These are phyloP conservation scores for Amphipoea lucens DNA, from an alignment of 2,888 invertebrate species.

Conservation along the genomic window DNA sequence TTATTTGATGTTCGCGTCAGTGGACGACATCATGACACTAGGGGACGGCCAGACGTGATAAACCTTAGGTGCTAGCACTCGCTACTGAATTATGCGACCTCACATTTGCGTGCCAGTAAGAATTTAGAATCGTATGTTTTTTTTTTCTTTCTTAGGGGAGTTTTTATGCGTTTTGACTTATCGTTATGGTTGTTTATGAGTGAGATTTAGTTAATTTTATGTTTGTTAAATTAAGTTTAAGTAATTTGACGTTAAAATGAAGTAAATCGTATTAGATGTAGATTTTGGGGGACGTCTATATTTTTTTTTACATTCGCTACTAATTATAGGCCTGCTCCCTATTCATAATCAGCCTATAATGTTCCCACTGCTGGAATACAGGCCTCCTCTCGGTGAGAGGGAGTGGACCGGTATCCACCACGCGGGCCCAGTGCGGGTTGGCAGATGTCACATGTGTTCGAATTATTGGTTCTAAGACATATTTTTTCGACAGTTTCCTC, in stretches of 20 bases:
- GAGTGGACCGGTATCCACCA: too few relatives aligned
- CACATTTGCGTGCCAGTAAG: slow-evolving; percentile 72
- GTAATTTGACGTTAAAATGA: not conserved
- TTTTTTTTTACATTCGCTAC: not conserved
- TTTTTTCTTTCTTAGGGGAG: slow-evolving; percentile 45
- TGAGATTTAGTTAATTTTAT: slow-evolving; percentile 5
- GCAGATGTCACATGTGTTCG: too few relatives aligned
- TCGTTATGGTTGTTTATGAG: slow-evolving; percentile 8
- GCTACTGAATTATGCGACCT: slow-evolving; percentile 63
- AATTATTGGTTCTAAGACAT: too few relatives aligned
- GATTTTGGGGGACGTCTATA: not conserved
- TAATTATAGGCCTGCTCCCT: too few relatives aligned
- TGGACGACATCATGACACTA: slow-evolving; percentile 78
- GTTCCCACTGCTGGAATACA: too few relatives aligned
- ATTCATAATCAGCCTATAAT: too few relatives aligned
- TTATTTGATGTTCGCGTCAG: slow-evolving; percentile 88
- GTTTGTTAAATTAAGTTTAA: not conserved
- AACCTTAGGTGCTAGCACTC: slow-evolving; percentile 66
- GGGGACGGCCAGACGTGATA: slow-evolving; percentile 76
- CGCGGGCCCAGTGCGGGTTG: too few relatives aligned
- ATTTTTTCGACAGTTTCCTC: too few relatives aligned
- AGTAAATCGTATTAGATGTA: not conserved
- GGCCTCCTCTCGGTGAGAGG: too few relatives aligned
- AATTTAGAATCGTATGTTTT: slow-evolving; percentile 69
- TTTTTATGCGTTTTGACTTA: slow-evolving; percentile 36